Evolutionary conservation across 2,888 invertebrate species (phyloP), one percentile per base, ranked within the genome.

Genomic region (Tuta absoluta): DNA sequence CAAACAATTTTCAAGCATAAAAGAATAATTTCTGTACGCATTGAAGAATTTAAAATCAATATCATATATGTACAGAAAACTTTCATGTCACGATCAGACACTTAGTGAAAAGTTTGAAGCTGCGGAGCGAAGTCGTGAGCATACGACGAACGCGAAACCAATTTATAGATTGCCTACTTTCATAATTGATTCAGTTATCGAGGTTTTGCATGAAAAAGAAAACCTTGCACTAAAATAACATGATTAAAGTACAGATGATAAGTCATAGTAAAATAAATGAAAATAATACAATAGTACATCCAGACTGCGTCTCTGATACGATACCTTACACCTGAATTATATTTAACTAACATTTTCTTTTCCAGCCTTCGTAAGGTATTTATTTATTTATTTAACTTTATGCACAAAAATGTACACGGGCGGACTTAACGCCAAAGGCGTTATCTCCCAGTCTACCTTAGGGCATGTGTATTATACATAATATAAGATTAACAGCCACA

Each of bases 1-100:
- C 65, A 66, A 65, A 65, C 65, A 48, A 63, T 63, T 63, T 66
- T 60, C 37, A 45, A 60, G 60, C 41, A 63, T 56, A 63, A 63
- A 60, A 49, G 61, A 53, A 57, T 53, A 24, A 62, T 57, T 56
- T 59, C 23, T 37, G 11, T 17, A 65, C 57, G 17, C 21, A 62
- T 48, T 65, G 62, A 33, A 48, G 21, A 61, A 14, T 37, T 51
- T 61, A 65, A 62, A 57, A 65, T 62, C 45, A 38, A 48, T 65
- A 33, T 33, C 8, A 38, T 56, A 49, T 37, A 28, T 56, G 57
- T 37, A 28, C 33, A 19, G 57, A 45, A 48, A 49, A 65, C 62
- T 65, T 65, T 65, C 65, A 48, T 57, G 57, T 62, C 65, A 62
- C 62, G 65, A 61, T 28, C 17, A 24, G 23, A 5, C 45, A 45